Percentiles rank a stretch among this genome's conserved stretches.
Evolutionary conservation across 2,797 vertebrate genomes (phyloP).

Genomic region (Sebastes matsubarae): DNA sequence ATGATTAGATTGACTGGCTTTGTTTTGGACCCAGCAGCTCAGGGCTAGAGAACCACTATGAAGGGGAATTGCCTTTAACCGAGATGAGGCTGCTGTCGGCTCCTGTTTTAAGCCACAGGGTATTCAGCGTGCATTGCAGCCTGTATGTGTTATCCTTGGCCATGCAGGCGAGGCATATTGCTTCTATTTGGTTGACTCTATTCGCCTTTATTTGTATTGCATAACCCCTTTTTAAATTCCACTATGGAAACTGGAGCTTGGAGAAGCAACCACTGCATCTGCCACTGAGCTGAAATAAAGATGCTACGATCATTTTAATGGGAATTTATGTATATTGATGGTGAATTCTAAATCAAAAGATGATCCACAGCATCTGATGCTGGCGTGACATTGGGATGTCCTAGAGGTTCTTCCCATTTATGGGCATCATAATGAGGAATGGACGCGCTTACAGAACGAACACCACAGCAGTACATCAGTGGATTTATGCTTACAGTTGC

Average conservation of each 20-base stretch:
- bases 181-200: slow-evolving; percentile 28
- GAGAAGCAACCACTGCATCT: background rate
- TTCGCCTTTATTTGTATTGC: slow-evolving; percentile 46
- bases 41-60: slow-evolving; percentile 55
- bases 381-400: slow-evolving; percentile 52
- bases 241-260: slow-evolving; percentile 2
- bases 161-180: slow-evolving; percentile 37
- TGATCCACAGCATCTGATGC: background rate
- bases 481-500: slow-evolving; percentile 68
- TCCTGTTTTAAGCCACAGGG: slow-evolving; percentile 53
- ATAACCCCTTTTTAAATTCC: slow-evolving; percentile 7
- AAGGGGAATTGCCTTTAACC: slow-evolving; percentile 72
- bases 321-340: background rate
- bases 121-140: slow-evolving; percentile 40
- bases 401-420: slow-evolving; percentile 45
- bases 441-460: slow-evolving; percentile 28
- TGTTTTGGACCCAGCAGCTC: slow-evolving; percentile 67
- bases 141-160: slow-evolving; percentile 35
- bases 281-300: slow-evolving; percentile 13
- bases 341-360: slow-evolving; percentile 22
- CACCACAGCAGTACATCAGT: slow-evolving; percentile 52
- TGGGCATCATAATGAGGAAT: slow-evolving; percentile 59
- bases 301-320: background rate
- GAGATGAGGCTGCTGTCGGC: slow-evolving; percentile 67
- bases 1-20: slow-evolving; percentile 75